A percentile compares a stretch with the other conserved stretches of the same genome.
Evolutionary conservation across 1,140 invertebrate species (phyloP).

Genomic region (Drosophila pachea): DNA sequence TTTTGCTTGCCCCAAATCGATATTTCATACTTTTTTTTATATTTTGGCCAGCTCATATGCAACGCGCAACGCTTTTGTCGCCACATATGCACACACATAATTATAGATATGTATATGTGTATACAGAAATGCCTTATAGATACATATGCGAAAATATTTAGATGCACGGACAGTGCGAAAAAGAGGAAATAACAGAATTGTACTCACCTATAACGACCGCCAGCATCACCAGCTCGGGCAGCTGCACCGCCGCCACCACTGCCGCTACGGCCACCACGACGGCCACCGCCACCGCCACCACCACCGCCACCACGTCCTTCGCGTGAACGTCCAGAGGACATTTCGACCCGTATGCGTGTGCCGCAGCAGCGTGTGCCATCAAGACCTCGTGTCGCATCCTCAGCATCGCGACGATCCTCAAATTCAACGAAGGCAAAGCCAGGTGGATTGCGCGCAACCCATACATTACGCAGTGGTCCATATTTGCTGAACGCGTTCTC

Average conservation of each 20-base stretch:
- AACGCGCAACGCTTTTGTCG: conserved; percentile 33
- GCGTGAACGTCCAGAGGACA: conserved; percentile 91
- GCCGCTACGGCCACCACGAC: conserved; percentile 54
- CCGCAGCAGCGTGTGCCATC: conserved; percentile 96
- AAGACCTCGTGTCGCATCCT: conserved; percentile 96
- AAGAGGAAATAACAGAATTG: background rate
- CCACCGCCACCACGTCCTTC: conserved; percentile 83
- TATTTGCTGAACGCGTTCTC: conserved; percentile 96
- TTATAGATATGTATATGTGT: conserved; percentile 11
- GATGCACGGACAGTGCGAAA: too few relatives aligned
- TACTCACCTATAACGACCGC: conserved; percentile 76
- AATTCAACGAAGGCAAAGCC: conserved; percentile 99
- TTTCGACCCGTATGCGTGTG: conserved; percentile 90
- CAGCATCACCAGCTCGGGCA: conserved; percentile 59
- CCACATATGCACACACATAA: conserved; percentile 23
- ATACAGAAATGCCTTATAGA: conserved; percentile 1
- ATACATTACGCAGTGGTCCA: conserved; percentile 96
- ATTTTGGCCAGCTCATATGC: conserved; percentile 34
- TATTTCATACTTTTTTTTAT: conserved; percentile 58
- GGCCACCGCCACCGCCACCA: conserved; percentile 68
- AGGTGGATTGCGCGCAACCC: conserved; percentile 96
- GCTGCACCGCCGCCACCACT: conserved; percentile 57
- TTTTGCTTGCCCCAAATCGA: conserved; percentile 65
- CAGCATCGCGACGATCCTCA: conserved; percentile 97
- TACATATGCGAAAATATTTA: conserved; percentile 2